These are phyloP conservation scores for Chrysocyon brachyurus DNA, from an alignment of 2,797 vertebrate species.

Conservation along the genomic window DNA sequence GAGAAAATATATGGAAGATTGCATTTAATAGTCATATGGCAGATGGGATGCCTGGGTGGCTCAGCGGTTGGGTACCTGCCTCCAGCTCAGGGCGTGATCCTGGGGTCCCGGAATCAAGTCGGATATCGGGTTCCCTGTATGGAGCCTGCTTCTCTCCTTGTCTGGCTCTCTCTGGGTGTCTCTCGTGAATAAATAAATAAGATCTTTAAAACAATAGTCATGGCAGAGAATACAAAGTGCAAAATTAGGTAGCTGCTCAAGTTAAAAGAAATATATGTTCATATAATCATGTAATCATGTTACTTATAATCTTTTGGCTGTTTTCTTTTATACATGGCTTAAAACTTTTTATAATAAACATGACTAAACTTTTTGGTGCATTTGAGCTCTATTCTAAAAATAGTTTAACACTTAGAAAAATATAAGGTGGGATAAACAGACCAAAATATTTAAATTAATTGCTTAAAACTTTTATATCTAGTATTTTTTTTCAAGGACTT, in stretches of 20 bases:
- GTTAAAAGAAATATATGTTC: background rate
- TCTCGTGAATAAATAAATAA: too few species aligned
- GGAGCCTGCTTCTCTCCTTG: too few species aligned
- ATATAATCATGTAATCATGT: background rate
- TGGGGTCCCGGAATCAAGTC: too few species aligned
- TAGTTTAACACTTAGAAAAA: background rate
- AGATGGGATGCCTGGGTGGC: background rate
- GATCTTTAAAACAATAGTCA: too few species aligned
- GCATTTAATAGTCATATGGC: background rate
- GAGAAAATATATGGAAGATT: background rate
- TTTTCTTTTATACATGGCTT: background rate
- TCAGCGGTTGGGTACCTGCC: too few species aligned
- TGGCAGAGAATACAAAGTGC: too few species aligned
- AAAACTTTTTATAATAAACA: background rate
- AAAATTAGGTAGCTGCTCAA: background rate
- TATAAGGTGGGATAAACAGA: background rate
- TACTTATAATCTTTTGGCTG: background rate
- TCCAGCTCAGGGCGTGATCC: too few species aligned
- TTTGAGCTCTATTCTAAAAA: background rate
- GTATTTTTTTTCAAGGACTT: background rate
- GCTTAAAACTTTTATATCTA: background rate
- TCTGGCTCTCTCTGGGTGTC: too few species aligned
- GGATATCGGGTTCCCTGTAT: too few species aligned
- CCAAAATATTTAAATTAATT: background rate
- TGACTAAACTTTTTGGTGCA: background rate